A percentile compares a stretch with the other conserved stretches of the same genome.
Evolutionary conservation across 2,113 vertebrate genomes (phyloP).

Genomic region (Aptenodytes forsteri): DNA sequence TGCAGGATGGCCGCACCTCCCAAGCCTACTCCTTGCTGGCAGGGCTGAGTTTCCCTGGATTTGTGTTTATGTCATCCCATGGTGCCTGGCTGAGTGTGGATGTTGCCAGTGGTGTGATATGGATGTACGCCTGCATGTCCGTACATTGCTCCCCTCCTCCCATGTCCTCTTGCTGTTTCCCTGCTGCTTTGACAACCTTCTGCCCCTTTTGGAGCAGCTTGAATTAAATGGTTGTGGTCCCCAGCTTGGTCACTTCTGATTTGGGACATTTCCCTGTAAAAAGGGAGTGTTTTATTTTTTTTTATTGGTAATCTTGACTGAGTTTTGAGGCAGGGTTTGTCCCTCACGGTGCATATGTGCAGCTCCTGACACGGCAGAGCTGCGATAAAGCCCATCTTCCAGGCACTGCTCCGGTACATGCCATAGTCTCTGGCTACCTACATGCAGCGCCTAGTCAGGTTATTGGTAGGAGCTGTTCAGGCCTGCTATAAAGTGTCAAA

Average conservation of each 20-base stretch:
- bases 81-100: not conserved
- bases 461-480: not conserved
- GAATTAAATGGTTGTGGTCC: not conserved
- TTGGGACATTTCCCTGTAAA: not conserved
- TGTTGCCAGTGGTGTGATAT: not conserved
- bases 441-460: not conserved
- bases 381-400: not conserved
- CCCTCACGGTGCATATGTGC: not conserved
- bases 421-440: not conserved
- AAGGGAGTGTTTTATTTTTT: not conserved
- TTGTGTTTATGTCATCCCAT: not conserved
- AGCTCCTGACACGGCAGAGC: not conserved
- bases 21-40: not conserved
- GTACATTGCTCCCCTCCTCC: rapidly evolving
- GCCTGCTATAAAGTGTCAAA: not conserved
- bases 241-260: not conserved
- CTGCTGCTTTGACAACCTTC: not conserved
- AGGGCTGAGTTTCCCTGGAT: not conserved
- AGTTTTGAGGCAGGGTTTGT: not conserved
- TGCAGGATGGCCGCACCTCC: not conserved
- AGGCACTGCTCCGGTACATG: not conserved
- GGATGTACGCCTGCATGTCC: not conserved
- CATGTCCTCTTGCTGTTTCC: not conserved
- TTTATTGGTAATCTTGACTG: not conserved
- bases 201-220: not conserved